Percentiles rank a stretch among this genome's conserved stretches.
These are phyloP conservation scores for Dolichomitus sp. DNA, from an alignment of 2,888 invertebrate genomes.

Conservation along the genomic window DNA sequence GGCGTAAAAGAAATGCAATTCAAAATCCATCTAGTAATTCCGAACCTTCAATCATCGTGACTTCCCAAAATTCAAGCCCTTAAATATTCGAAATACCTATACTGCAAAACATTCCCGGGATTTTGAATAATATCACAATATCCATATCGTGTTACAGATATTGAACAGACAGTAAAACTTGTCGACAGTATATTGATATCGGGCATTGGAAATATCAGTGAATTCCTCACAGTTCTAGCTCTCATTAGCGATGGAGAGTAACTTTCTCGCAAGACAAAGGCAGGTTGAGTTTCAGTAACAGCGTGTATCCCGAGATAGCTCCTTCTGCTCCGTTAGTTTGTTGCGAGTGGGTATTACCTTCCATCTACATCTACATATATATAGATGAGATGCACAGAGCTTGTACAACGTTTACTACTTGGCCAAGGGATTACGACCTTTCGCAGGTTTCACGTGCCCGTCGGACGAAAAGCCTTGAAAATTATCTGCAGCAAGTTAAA, in stretches of 20 bases:
- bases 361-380: background rate
- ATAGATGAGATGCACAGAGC: background rate
- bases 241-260: background rate
- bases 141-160: background rate
- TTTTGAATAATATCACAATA: too few relatives aligned
- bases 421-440: constrained; percentile 36
- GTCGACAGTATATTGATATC: background rate
- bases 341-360: constrained; percentile 14
- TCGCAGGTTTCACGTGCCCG: constrained; percentile 25
- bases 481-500: constrained; percentile 51
- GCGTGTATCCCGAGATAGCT: constrained; percentile 5
- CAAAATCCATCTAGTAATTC: too few relatives aligned
- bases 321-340: constrained; percentile 30
- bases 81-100: too few relatives aligned
- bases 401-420: constrained; percentile 7
- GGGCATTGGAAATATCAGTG: background rate
- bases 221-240: background rate
- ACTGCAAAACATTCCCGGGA: too few relatives aligned
- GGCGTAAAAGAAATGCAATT: too few relatives aligned
- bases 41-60: too few relatives aligned
- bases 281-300: constrained; percentile 14
- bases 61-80: too few relatives aligned
- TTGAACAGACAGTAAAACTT: background rate
- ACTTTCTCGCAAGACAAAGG: background rate
- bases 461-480: constrained; percentile 37